phyloP scores from a whole-genome alignment of 2,113 vertebrate genomes.

The Anseranas semipalmata region DNA sequence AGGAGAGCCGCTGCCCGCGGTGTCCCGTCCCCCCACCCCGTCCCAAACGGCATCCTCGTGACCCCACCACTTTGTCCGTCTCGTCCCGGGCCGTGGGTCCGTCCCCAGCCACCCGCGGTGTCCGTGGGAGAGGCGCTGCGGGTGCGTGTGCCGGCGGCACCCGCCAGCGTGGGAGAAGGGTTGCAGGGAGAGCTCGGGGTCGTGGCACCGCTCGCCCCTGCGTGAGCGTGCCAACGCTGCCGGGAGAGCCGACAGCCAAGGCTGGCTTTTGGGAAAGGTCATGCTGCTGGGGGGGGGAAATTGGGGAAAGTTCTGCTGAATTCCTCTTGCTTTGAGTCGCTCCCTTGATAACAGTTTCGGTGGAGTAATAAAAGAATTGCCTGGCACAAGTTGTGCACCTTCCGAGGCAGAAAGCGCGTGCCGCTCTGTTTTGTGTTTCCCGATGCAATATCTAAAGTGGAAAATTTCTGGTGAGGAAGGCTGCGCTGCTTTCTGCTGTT shows the following conservation, averaged over 20 bases:
- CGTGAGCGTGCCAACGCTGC: rapidly evolving
- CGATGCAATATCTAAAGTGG: neutral
- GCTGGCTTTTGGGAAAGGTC: neutral
- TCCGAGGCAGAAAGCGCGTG: neutral
- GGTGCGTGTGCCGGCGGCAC: neutral
- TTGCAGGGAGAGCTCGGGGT: rapidly evolving
- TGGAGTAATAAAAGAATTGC: neutral
- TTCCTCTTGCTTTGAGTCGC: neutral
- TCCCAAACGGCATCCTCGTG: rapidly evolving
- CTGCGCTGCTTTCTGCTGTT: neutral
- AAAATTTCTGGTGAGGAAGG: neutral
- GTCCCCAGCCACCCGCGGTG: neutral
- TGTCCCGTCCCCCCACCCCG: neutral
- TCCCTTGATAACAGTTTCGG: neutral
- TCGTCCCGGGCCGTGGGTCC: rapidly evolving
- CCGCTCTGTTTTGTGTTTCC: neutral
- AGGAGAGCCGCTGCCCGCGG: conserved; percentile 11
- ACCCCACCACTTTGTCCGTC: too few relatives aligned
- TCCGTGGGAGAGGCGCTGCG: rapidly evolving
- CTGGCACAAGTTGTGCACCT: neutral
- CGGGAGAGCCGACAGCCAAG: rapidly evolving
- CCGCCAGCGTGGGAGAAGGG: too few relatives aligned
- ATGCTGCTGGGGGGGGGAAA: neutral
- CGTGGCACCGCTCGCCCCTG: neutral
- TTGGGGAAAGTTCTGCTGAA: neutral